phyloP scores from a whole-genome alignment of 2,797 vertebrate species.

The Nannoperca obscura region DNA sequence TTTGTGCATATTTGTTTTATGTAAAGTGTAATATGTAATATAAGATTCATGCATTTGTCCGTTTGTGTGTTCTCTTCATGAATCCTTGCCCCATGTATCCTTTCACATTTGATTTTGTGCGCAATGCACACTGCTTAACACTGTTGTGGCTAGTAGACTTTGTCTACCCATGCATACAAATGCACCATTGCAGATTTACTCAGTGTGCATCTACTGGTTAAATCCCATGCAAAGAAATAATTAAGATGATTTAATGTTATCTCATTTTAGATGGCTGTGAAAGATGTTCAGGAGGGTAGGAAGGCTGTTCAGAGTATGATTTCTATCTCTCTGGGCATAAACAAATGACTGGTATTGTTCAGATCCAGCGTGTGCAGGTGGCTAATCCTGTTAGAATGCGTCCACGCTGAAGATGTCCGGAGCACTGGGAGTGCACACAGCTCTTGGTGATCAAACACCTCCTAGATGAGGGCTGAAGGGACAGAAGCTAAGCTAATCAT shows the following conservation, averaged over 20 bases:
- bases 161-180: constrained; percentile 42
- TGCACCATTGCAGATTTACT: constrained; percentile 29
- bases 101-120: constrained; percentile 19
- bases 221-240: constrained; percentile 54
- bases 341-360: constrained; percentile 51
- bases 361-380: constrained; percentile 36
- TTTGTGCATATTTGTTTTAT: constrained; percentile 29
- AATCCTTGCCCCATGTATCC: constrained; percentile 27
- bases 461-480: constrained; percentile 73
- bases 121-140: neutral
- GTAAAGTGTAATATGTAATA: neutral
- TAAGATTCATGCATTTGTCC: constrained; percentile 7
- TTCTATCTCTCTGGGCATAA: constrained; percentile 45
- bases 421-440: constrained; percentile 23
- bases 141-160: constrained; percentile 21
- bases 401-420: constrained; percentile 70
- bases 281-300: constrained; percentile 31
- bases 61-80: constrained; percentile 24
- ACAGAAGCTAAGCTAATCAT: constrained; percentile 75
- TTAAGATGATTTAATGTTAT: constrained; percentile 55
- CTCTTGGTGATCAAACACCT: constrained; percentile 77
- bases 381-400: constrained; percentile 77
- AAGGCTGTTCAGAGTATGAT: constrained; percentile 43
- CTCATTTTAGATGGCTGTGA: constrained; percentile 35
- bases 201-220: constrained; percentile 32